Evolutionary conservation across 2,113 vertebrate species (phyloP).

Genomic region (Uria lomvia): DNA sequence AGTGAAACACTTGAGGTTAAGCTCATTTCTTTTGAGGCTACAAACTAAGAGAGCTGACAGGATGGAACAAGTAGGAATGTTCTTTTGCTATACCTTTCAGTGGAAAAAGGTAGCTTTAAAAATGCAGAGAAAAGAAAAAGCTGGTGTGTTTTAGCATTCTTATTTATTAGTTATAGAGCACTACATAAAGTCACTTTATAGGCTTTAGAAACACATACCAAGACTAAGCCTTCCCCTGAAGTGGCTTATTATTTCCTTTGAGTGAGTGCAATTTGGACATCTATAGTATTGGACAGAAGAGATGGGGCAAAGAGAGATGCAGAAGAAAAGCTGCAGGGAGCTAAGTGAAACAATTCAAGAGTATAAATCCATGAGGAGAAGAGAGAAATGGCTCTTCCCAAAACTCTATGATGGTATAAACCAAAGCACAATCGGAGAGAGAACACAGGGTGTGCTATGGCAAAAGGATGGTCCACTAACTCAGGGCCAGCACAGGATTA

Average conservation of each 20-base stretch:
- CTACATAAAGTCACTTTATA: not conserved
- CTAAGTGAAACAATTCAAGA: not conserved
- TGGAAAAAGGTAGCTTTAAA: not conserved
- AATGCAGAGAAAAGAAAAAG: not conserved
- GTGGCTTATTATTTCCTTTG: not conserved
- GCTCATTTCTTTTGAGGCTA: not conserved
- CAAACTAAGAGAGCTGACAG: not conserved
- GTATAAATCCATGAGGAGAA: not conserved
- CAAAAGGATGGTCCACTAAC: not conserved
- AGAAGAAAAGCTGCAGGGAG: not conserved
- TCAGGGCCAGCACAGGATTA: not conserved
- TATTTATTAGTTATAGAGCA: not conserved
- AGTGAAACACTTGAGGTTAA: not conserved
- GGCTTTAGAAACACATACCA: not conserved
- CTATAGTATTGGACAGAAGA: not conserved
- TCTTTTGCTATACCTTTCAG: not conserved
- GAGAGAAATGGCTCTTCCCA: not conserved
- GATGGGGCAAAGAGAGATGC: not conserved
- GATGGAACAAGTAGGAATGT: not conserved
- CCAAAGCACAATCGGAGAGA: not conserved
- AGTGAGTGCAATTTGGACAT: not conserved
- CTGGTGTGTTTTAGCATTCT: not conserved
- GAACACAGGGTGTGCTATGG: not conserved
- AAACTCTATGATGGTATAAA: not conserved
- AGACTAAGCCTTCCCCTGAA: not conserved